Evolutionary conservation across 2,113 vertebrate species (phyloP).

Genomic region (Anthoscopus minutus): DNA sequence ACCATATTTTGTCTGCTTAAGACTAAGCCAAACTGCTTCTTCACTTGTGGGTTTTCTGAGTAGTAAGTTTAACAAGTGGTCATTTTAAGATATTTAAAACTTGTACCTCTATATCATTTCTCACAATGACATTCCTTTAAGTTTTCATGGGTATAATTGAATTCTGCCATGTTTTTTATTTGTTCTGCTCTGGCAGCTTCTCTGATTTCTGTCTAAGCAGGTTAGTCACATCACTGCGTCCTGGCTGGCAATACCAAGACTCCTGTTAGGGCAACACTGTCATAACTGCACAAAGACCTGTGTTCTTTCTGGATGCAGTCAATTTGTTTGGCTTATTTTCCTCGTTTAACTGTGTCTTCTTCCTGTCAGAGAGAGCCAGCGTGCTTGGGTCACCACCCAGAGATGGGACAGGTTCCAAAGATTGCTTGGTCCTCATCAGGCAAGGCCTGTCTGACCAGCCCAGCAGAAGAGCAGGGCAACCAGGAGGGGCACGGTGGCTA

Average conservation of each 20-base stretch:
- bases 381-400: not conserved
- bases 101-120: not conserved
- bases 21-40: not conserved
- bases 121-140: not conserved
- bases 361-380: not conserved
- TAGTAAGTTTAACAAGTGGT: not conserved
- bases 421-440: not conserved
- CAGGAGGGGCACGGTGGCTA: rapidly evolving
- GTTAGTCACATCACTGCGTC: not conserved
- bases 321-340: not conserved
- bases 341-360: not conserved
- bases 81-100: slow-evolving; percentile 51
- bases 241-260: not conserved
- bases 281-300: not conserved
- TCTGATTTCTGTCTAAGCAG: not conserved
- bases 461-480: not conserved
- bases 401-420: not conserved
- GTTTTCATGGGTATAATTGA: not conserved
- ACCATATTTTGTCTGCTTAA: not conserved
- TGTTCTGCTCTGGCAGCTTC: not conserved
- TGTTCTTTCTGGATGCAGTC: not conserved
- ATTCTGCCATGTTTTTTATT: not conserved
- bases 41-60: slow-evolving; percentile 39
- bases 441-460: not conserved
- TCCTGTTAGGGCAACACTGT: not conserved